Base-by-base conservation (phyloP, 2,113 vertebrate species). In the Theristicus caerulescens region DNA sequence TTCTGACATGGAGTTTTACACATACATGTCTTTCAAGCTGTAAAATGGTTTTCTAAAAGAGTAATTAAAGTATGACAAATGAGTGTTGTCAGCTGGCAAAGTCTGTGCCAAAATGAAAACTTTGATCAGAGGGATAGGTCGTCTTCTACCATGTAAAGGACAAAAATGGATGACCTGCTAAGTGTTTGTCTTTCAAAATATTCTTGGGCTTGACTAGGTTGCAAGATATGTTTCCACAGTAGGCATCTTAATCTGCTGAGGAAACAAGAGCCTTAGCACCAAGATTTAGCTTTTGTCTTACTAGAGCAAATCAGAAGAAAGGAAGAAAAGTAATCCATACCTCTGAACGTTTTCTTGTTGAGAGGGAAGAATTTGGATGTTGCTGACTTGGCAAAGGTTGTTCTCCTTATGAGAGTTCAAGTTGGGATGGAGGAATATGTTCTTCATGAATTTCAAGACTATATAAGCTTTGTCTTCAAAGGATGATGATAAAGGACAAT, bases 401-500 rank as follows among this genome's bases (percentile, higher is more conserved):
- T 40, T 93, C 38, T 81, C 19, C 29, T 62, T 67, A 10, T 24
- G 29, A 67, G 36, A 87, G 82, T 65, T 81, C 79, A 76, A 21
- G 21, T 2, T 78, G 57, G 47, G 36, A 69, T 17, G n/a, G 42
- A 44, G 19, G 47, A 82, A 44, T 5, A 61, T 31, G 38, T 15
- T 54, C 36, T 58, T 86, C 22, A 27, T n/a, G 20, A 77, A 62
- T 71, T 88, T 93, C 38, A 91, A 74, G 27, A 44, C 40, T 55
- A 47, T 5, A 40, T 47, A 88, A 92, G 65, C 38, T 94, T 94
- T 76, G 21, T 66, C 55, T 92, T 91, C 58, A 96, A 93, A 86
- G 36, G 52, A 64, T 57, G 70, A 83, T 69, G 64, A 54, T 29
- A 40, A 82, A 51, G 49, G 38, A 59, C 40, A 91, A 64, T 2